phyloP scores from a whole-genome alignment of 2,888 invertebrate genomes.

The Drosophila multiciliata region DNA sequence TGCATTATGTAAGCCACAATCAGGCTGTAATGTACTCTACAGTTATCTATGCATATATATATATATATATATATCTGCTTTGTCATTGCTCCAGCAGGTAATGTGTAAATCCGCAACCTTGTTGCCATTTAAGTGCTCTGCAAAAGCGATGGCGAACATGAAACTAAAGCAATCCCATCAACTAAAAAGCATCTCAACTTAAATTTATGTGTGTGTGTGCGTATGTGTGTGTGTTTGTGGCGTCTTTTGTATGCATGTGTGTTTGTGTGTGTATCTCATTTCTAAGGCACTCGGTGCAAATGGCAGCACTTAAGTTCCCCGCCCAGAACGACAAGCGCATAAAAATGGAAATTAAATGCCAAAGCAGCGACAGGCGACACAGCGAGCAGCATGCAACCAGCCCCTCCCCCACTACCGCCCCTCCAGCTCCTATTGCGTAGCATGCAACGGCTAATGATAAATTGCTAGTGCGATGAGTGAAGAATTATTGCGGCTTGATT shows the following conservation, averaged over 20 bases:
- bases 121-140: slow-evolving; percentile 60
- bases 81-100: slow-evolving; percentile 28
- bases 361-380: slow-evolving; percentile 42
- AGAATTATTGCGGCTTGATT: slow-evolving; percentile 76
- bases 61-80: neutral
- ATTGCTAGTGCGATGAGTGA: slow-evolving; percentile 62
- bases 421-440: neutral
- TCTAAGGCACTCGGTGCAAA: slow-evolving; percentile 74
- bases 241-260: slow-evolving; percentile 1
- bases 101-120: slow-evolving; percentile 50
- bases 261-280: slow-evolving; percentile 53
- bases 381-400: slow-evolving; percentile 3
- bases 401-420: neutral
- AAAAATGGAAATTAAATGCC: slow-evolving; percentile 81
- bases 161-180: slow-evolving; percentile 76
- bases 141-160: slow-evolving; percentile 33
- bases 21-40: neutral
- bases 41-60: neutral
- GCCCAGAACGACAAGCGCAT: slow-evolving; percentile 68
- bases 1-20: slow-evolving; percentile 17
- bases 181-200: slow-evolving; percentile 74
- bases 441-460: slow-evolving; percentile 72
- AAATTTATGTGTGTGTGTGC: slow-evolving; percentile 18
- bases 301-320: slow-evolving; percentile 75
- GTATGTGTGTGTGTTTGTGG: slow-evolving; percentile 22